Evolutionary conservation across 2,113 vertebrate genomes (phyloP), one percentile per base, ranked within the genome.

Genomic region (Neolamprologus caudopunctatus): DNA sequence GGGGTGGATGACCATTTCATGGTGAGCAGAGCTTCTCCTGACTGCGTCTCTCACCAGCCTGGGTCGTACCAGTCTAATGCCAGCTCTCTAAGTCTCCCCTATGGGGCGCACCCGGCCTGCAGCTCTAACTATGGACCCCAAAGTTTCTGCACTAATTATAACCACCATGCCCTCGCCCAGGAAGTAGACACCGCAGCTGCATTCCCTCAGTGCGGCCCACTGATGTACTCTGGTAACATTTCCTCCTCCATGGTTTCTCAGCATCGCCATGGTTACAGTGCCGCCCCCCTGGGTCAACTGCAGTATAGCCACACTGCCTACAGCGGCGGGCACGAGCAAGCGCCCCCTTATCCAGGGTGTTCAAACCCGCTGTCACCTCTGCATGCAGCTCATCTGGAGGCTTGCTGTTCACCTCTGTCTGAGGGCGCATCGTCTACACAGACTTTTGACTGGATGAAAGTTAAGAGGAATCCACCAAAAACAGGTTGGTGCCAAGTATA

Each of bases 381-480:
- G 58, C 98, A 98, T 85, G 95, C 96, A 35, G 96, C 94, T 63
- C 98, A 98, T 92, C 96, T 97, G 91, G 98, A 98, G 86, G 95
- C 96, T 53, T 97, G 98, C 88, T 97, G 97, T 68, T 98, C 98
- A n/a, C 98, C 99, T 54, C 93, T 97, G 61, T 95, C 97, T 9
- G 99, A 99, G 81, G 96, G 97, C 8, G 96, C 97, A 16, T 95
- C 97, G 66, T 96, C 97, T 61, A 96, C 98, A 7, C 98, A 99
- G 92, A 99, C 99, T 61, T 99, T 99, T 95, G 98, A 99, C 96
- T 99, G 99, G 99, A 99, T 99, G 99, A 99, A 98, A 96, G 98
- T 99, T 37, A 99, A 99, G 95, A 97, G 99, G 94, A 99, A 99
- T 55, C 99, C 99, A 81, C 99, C 99, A 53, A 99, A 99, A 96